Evolutionary conservation across 1,140 invertebrate species (phyloP).

Genomic region (Formica selysi): DNA sequence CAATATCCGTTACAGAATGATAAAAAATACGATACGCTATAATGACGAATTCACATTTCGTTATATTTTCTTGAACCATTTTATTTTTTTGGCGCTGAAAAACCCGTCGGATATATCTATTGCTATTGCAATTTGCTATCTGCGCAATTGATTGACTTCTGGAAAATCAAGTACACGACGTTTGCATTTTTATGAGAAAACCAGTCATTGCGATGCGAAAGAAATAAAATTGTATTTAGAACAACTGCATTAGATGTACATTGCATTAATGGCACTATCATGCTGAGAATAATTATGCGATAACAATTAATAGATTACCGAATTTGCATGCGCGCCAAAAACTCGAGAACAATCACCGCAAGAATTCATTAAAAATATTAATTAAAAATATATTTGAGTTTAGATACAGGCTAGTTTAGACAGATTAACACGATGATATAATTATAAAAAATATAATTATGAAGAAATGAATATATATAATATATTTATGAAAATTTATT

Average conservation of each 20-base stretch:
- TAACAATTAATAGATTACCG: constrained; percentile 10
- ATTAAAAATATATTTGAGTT: no score
- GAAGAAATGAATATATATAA: background rate
- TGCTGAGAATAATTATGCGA: constrained; percentile 20
- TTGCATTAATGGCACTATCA: background rate
- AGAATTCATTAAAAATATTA: background rate
- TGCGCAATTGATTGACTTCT: constrained; percentile 45
- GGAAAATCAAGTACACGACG: constrained; percentile 59
- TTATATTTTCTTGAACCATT: background rate
- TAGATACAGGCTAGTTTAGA: no score
- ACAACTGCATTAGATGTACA: background rate
- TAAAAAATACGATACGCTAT: background rate
- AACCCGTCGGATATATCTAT: background rate
- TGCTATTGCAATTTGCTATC: constrained; percentile 21
- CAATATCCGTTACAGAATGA: constrained; percentile 12
- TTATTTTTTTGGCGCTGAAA: constrained; percentile 15
- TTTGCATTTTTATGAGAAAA: constrained; percentile 56
- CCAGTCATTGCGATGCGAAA: constrained; percentile 4
- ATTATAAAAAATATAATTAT: background rate
- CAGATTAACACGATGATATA: background rate
- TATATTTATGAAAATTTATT: background rate
- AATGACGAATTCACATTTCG: background rate
- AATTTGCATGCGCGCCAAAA: background rate
- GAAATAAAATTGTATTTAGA: constrained; percentile 43
- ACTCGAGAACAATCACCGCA: no score